These are phyloP conservation scores for Myzus persicae DNA, from an alignment of 1,140 invertebrate genomes.

Conservation along the genomic window DNA sequence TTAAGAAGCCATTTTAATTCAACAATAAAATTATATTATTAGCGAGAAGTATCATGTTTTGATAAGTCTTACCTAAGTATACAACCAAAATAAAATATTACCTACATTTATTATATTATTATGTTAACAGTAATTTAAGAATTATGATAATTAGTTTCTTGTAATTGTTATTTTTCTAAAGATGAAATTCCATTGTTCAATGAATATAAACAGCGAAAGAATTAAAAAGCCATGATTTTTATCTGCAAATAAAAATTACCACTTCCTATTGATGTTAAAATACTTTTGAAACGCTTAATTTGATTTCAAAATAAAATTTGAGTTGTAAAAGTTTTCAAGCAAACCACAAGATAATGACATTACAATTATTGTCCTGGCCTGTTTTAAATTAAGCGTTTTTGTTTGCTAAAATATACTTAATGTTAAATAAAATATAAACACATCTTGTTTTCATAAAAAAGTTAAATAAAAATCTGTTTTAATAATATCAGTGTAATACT, in stretches of 20 bases:
- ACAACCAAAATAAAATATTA: background rate
- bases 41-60: background rate
- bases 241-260: constrained; percentile 5
- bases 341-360: background rate
- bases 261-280: background rate
- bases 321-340: background rate
- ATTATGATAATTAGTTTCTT: background rate
- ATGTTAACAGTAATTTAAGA: background rate
- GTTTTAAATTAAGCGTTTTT: background rate
- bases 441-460: background rate
- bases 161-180: background rate
- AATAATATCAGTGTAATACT: constrained; percentile 11
- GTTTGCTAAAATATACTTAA: background rate
- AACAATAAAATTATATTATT: background rate
- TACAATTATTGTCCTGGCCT: background rate
- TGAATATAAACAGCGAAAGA: background rate
- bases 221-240: constrained; percentile 15
- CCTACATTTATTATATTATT: background rate
- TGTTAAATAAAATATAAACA: background rate
- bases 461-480: background rate
- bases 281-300: background rate
- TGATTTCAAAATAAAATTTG: constrained; percentile 27
- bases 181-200: background rate
- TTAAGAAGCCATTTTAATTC: background rate
- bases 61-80: background rate